Evolutionary conservation across 2,113 vertebrate species (phyloP).

Genomic region (Lanius ludovicianus): DNA sequence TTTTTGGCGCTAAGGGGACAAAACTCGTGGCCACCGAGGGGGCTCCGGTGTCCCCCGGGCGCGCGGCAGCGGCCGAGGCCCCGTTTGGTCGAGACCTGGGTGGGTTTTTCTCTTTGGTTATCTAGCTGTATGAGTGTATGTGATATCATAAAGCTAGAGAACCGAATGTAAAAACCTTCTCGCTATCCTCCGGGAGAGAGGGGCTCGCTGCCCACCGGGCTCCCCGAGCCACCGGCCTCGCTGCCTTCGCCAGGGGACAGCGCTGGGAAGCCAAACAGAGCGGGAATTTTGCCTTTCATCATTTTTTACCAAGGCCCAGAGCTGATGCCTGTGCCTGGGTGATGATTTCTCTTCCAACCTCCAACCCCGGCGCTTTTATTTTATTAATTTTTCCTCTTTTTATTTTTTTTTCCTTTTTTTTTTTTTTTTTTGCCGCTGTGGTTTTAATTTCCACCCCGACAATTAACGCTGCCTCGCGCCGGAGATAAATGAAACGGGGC

Average conservation of each 20-base stretch:
- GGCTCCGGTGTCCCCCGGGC: background rate
- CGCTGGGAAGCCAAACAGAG: background rate
- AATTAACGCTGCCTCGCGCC: background rate
- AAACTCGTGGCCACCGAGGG: rapidly evolving
- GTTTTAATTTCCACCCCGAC: constrained; percentile 10
- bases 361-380: background rate
- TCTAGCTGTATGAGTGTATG: constrained; percentile 99
- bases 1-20: rapidly evolving
- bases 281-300: background rate
- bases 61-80: background rate
- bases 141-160: constrained; percentile 99
- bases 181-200: constrained; percentile 13
- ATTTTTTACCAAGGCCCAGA: background rate
- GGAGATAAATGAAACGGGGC: background rate
- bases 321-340: background rate
- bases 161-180: constrained; percentile 95
- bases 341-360: background rate
- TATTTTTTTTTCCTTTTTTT: too few species aligned
- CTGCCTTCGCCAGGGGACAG: background rate
- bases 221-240: background rate
- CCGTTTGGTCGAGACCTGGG: constrained; percentile 46
- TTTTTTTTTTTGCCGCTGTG: rapidly evolving
- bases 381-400: background rate
- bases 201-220: background rate
- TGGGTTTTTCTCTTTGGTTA: constrained; percentile 98